Base-by-base conservation (phyloP, 2,113 vertebrate species). In the Taxidea taxus region DNA sequence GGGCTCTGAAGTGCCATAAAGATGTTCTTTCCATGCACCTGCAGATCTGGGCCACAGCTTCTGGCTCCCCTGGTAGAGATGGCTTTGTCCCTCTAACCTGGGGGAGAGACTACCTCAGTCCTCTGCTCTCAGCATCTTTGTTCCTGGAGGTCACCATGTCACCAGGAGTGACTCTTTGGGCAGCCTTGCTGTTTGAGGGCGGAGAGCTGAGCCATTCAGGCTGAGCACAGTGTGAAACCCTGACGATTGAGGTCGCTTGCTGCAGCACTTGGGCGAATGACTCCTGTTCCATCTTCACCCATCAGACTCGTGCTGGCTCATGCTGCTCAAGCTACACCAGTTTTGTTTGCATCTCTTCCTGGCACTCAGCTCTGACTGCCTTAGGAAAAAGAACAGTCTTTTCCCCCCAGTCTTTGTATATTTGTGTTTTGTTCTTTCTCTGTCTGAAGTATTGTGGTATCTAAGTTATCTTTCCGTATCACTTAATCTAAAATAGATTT, bases 261-360 rank as follows among this genome's bases (percentile, higher is more conserved):
- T 66, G 23, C 2, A 7, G 9, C 2, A 4, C 25, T 42, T 20
- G 60, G 16, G 27, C 0, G n/a, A 27, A 75, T 4, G 18, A 37
- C 42, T n/a, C 6, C 8, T 5, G 3, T 29, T 72, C 64, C 23
- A 2, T 58, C 37, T 47, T 39, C 7, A 7, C 11, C 20, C 27
- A 1, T 14, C 25, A 23, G 2, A 8, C 4, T 9, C n/a, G n/a
- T n/a, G 7, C 18, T 4, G 2, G 4, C 2, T 66, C 23, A 1
- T 7, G 0, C 21, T 20, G 4, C 9, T 56, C 25, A 39, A 37
- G 21, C n/a, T 42, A 15, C 7, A 4, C 4, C 8, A 9, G 21
- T 18, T 88, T 31, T 9, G 20, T 20, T 74, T n/a, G 13, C 1
- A 0, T 4, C 18, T 42, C 9, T 62, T 74, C 27, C 56, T 54